These are phyloP conservation scores for Encarsia formosa DNA, from an alignment of 2,888 invertebrate species.

Conservation along the genomic window DNA sequence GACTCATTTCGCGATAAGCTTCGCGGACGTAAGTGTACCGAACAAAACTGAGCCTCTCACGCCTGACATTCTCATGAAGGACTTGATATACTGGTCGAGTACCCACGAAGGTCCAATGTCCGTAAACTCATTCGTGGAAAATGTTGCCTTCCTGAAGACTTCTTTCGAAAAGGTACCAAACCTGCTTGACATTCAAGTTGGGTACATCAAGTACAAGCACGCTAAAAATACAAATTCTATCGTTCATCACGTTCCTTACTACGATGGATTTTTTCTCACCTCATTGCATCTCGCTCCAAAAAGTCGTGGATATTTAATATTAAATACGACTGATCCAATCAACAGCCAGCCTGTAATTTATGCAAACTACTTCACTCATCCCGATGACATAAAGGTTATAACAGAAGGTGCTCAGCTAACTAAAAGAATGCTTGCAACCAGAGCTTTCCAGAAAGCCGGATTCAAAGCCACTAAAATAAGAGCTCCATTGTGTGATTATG, in stretches of 20 bases:
- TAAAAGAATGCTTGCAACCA: slow-evolving; percentile 3
- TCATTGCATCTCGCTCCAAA: slow-evolving; percentile 22
- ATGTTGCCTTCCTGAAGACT: slow-evolving; percentile 61
- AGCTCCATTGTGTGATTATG: slow-evolving; percentile 51
- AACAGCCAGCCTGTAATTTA: slow-evolving; percentile 16
- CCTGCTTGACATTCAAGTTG: slow-evolving; percentile 64
- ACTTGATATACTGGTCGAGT: slow-evolving; percentile 53
- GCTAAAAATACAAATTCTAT: not conserved
- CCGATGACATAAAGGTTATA: slow-evolving; percentile 5
- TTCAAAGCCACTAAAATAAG: slow-evolving; percentile 57
- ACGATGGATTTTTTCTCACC: slow-evolving; percentile 21
- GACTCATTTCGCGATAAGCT: slow-evolving; percentile 51
- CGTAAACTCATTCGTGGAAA: slow-evolving; percentile 47
- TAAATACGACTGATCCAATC: slow-evolving; percentile 24
- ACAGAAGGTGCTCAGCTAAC: slow-evolving; percentile 5
- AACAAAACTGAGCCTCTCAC: slow-evolving; percentile 35
- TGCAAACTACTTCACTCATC: slow-evolving; percentile 9
- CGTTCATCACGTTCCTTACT: slow-evolving; percentile 27
- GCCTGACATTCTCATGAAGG: slow-evolving; percentile 38
- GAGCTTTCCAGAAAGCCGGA: slow-evolving; percentile 8
- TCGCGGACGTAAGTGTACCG: slow-evolving; percentile 42
- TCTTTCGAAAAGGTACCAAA: slow-evolving; percentile 51
- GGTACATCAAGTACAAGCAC: slow-evolving; percentile 31
- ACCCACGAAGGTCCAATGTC: slow-evolving; percentile 53
- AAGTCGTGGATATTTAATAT: slow-evolving; percentile 28